Evolutionary conservation across 1,140 invertebrate genomes (phyloP).

Genomic region (Lasioglossum albipes): DNA sequence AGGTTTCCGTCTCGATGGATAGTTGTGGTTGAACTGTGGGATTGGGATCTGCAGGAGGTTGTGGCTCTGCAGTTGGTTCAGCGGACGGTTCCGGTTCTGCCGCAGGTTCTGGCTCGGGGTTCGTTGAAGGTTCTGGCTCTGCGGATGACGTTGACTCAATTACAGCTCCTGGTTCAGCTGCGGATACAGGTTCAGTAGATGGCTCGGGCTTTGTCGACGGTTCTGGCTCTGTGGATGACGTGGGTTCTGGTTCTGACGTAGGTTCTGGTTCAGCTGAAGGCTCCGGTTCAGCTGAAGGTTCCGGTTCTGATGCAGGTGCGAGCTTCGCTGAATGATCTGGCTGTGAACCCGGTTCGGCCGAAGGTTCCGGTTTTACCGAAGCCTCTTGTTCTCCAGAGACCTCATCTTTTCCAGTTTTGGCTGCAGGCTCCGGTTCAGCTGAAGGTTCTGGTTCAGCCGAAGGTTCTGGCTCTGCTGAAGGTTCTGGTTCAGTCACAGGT

Average conservation of each 20-base stretch:
- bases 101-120: constrained; percentile 40
- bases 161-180: background rate
- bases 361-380: constrained; percentile 60
- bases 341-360: constrained; percentile 59
- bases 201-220: constrained; percentile 51
- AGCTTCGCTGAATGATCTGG: constrained; percentile 56
- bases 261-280: constrained; percentile 58
- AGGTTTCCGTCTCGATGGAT: constrained; percentile 19
- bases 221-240: constrained; percentile 58
- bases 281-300: constrained; percentile 49
- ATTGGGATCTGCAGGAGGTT: constrained; percentile 1
- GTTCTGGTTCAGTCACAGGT: constrained; percentile 50
- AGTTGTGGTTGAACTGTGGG: background rate
- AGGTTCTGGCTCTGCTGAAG: constrained; percentile 60
- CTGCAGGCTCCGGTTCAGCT: constrained; percentile 57
- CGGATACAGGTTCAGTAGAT: constrained; percentile 52
- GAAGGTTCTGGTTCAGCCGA: constrained; percentile 60
- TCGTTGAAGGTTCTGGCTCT: constrained; percentile 54
- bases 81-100: constrained; percentile 53
- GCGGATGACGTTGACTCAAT: constrained; percentile 43
- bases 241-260: constrained; percentile 52
- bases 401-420: constrained; percentile 43
- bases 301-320: constrained; percentile 64
- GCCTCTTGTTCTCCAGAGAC: constrained; percentile 57
- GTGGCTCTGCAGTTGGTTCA: constrained; percentile 55